These are phyloP conservation scores for Euura lappo DNA, from an alignment of 1,140 invertebrate species.

Conservation along the genomic window DNA sequence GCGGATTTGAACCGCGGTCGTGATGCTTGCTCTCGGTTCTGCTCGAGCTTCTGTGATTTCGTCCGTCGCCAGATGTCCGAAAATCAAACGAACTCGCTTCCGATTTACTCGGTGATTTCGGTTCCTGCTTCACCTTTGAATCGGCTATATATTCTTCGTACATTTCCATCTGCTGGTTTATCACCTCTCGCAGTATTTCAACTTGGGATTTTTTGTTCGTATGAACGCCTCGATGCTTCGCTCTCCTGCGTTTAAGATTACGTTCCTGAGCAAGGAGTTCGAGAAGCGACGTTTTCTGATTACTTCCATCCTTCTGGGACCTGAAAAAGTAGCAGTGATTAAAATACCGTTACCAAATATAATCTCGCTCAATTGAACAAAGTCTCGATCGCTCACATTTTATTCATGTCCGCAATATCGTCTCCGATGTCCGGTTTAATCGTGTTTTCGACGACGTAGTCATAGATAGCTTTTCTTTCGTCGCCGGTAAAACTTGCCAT, in stretches of 20 bases:
- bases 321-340: not conserved
- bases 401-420: conserved; percentile 50
- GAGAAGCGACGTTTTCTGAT: conserved; percentile 42
- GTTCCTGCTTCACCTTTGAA: not conserved
- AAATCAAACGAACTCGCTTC: not conserved
- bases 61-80: not conserved
- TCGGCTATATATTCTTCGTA: conserved; percentile 44
- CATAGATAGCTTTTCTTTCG: conserved; percentile 60
- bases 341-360: too few relatives aligned
- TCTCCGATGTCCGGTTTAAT: conserved; percentile 45
- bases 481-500: conserved; percentile 60
- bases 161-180: conserved; percentile 66
- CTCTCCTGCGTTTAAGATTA: conserved; percentile 67
- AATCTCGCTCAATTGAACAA: too few relatives aligned
- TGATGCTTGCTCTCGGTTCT: not conserved
- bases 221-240: conserved; percentile 68
- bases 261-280: conserved; percentile 66
- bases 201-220: conserved; percentile 69
- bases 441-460: conserved; percentile 58
- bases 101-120: not conserved
- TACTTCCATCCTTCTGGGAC: conserved; percentile 26
- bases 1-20: not conserved
- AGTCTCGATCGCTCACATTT: conserved; percentile 40
- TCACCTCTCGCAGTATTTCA: conserved; percentile 69
- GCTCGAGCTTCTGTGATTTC: not conserved